A percentile compares a stretch with the other conserved stretches of the same genome.
These are phyloP conservation scores for Paralichthys olivaceus DNA, from an alignment of 2,113 vertebrate genomes.

Conservation along the genomic window DNA sequence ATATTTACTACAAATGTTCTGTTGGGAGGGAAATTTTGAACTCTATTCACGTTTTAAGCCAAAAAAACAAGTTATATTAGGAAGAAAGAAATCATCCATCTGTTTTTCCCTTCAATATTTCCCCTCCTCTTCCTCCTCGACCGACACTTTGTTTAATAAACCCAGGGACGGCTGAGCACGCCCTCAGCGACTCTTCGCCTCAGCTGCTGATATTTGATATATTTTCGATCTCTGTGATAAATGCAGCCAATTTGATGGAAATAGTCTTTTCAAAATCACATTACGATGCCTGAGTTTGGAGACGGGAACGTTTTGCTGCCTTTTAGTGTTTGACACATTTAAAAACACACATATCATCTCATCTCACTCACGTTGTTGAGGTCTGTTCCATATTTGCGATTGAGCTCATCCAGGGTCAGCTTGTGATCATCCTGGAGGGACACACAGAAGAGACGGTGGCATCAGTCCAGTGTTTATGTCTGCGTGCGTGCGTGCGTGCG, in stretches of 20 bases:
- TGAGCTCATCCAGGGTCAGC: constrained; percentile 94
- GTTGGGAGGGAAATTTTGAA: too few species aligned
- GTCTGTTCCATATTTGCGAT: constrained; percentile 95
- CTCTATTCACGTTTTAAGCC: too few species aligned
- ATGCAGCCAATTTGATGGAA: not conserved
- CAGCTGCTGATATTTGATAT: constrained; percentile 5
- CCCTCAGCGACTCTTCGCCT: not conserved
- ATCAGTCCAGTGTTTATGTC: constrained; percentile 28
- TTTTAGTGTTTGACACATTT: not conserved
- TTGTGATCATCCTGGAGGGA: constrained; percentile 94
- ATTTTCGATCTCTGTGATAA: constrained; percentile 2
- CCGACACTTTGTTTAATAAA: not conserved
- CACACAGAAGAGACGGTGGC: constrained; percentile 25
- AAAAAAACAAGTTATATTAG: too few species aligned
- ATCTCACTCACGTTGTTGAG: constrained; percentile 87
- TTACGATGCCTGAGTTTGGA: not conserved
- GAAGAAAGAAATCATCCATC: not conserved
- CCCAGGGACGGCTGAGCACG: not conserved
- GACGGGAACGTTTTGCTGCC: not conserved
- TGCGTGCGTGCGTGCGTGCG: not conserved
- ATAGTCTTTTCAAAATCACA: not conserved
- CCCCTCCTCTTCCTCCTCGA: not conserved
- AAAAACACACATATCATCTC: not conserved
- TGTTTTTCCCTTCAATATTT: not conserved
- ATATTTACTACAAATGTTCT: too few species aligned